phyloP scores from a whole-genome alignment of 2,113 vertebrate genomes.

The Barnardius zonarius region DNA sequence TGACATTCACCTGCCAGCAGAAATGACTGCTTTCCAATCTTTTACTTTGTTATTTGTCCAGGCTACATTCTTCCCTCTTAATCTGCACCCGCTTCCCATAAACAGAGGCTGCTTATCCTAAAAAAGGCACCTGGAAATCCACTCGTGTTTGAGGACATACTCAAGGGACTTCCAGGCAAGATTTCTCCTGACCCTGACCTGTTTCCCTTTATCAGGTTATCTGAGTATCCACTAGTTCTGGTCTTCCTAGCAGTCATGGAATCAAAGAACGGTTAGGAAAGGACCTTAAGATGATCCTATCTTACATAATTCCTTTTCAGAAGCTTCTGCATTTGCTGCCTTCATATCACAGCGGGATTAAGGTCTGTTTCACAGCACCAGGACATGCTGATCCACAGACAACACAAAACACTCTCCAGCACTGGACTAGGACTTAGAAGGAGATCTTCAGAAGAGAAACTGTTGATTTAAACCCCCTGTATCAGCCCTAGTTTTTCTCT shows the following conservation, averaged over 20 bases:
- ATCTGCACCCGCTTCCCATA: neutral
- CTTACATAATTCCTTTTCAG: neutral
- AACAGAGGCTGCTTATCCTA: neutral
- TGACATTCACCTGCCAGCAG: neutral
- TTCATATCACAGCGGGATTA: accelerated
- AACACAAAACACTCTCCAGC: neutral
- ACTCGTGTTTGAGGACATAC: neutral
- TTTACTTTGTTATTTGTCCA: neutral
- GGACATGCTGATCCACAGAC: neutral
- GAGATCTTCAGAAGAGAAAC: neutral
- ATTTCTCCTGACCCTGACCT: neutral
- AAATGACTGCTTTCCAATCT: neutral
- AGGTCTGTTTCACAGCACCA: neutral
- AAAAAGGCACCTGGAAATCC: neutral
- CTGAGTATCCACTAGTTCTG: neutral
- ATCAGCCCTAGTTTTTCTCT: neutral
- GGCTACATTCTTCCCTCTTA: neutral
- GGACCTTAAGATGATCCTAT: neutral
- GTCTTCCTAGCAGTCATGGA: neutral
- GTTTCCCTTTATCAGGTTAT: neutral
- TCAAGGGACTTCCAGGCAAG: neutral
- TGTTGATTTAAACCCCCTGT: neutral
- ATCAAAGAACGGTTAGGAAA: neutral
- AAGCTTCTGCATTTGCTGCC: neutral
- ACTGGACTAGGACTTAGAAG: neutral